phyloP scores from a whole-genome alignment of 2,888 invertebrate genomes.

The Conops quadrifasciatus region DNA sequence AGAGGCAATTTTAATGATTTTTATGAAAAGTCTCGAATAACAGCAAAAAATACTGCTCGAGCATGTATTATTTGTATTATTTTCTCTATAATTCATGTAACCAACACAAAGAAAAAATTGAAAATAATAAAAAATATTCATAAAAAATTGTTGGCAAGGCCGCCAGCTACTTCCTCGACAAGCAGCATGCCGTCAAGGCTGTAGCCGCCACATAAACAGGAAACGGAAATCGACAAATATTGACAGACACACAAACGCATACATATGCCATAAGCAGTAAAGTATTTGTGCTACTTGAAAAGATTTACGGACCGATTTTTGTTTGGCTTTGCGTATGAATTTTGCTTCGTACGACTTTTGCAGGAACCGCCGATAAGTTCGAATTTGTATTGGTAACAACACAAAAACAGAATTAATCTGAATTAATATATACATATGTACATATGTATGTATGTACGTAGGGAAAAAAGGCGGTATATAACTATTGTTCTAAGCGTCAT shows the following conservation, averaged over 20 bases:
- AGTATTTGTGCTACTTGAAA: not conserved
- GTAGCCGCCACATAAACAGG: constrained; percentile 21
- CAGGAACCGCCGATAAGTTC: no score
- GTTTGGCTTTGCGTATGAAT: constrained; percentile 4
- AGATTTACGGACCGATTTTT: constrained; percentile 7
- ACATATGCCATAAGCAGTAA: not conserved
- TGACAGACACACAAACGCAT: not conserved
- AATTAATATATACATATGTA: no score
- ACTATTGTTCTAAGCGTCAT: no score
- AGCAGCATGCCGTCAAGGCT: not conserved
- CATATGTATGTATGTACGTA: no score
- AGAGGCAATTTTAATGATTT: constrained; percentile 17
- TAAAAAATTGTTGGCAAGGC: constrained; percentile 6
- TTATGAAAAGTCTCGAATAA: constrained; percentile 1
- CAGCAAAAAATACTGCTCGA: not conserved
- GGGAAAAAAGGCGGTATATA: no score
- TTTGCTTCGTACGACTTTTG: no score
- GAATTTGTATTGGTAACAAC: no score
- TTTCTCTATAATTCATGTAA: constrained; percentile 23
- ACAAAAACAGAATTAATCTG: no score
- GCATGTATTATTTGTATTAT: not conserved
- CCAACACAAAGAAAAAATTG: not conserved
- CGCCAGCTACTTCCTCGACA: not conserved
- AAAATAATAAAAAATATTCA: not conserved
- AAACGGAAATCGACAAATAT: constrained; percentile 30